Evolutionary conservation across 2,888 invertebrate genomes (phyloP).

Genomic region (Incurvaria masculella): DNA sequence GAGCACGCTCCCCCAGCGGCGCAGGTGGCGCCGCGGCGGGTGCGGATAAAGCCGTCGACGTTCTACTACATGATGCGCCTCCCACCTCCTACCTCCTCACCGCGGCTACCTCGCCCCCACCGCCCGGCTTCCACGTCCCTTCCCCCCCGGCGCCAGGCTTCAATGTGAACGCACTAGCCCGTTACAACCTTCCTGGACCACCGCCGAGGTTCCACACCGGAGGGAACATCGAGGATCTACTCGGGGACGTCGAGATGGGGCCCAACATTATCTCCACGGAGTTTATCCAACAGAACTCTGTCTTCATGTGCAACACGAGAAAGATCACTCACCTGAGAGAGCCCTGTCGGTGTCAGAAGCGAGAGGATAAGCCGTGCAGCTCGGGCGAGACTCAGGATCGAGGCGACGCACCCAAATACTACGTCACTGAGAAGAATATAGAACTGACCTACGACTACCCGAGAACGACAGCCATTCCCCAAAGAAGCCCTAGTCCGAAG

Average conservation of each 20-base stretch:
- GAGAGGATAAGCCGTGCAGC: background rate
- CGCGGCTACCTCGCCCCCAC: slow-evolving; percentile 41
- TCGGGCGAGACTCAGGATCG: background rate
- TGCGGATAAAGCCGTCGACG: slow-evolving; percentile 40
- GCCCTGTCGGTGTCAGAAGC: slow-evolving; percentile 37
- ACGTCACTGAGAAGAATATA: slow-evolving; percentile 51
- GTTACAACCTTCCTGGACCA: slow-evolving; percentile 33
- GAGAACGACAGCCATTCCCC: slow-evolving; percentile 35
- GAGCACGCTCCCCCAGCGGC: background rate
- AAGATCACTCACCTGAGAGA: slow-evolving; percentile 35
- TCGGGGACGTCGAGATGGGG: slow-evolving; percentile 63
- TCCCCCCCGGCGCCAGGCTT: slow-evolving; percentile 41
- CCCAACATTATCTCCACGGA: slow-evolving; percentile 40
- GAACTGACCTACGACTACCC: slow-evolving; percentile 52
- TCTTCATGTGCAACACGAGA: slow-evolving; percentile 50
- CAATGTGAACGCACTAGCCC: slow-evolving; percentile 37
- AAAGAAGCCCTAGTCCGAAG: slow-evolving; percentile 30
- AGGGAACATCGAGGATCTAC: slow-evolving; percentile 65
- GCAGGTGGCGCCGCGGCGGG: background rate
- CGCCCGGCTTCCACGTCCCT: slow-evolving; percentile 25
- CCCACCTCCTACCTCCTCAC: slow-evolving; percentile 41
- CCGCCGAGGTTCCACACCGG: slow-evolving; percentile 50
- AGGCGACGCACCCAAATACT: slow-evolving; percentile 28
- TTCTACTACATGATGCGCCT: slow-evolving; percentile 45
- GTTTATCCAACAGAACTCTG: slow-evolving; percentile 47